These are phyloP conservation scores for Myodes glareolus DNA, from an alignment of 2,113 vertebrate genomes.

Conservation along the genomic window DNA sequence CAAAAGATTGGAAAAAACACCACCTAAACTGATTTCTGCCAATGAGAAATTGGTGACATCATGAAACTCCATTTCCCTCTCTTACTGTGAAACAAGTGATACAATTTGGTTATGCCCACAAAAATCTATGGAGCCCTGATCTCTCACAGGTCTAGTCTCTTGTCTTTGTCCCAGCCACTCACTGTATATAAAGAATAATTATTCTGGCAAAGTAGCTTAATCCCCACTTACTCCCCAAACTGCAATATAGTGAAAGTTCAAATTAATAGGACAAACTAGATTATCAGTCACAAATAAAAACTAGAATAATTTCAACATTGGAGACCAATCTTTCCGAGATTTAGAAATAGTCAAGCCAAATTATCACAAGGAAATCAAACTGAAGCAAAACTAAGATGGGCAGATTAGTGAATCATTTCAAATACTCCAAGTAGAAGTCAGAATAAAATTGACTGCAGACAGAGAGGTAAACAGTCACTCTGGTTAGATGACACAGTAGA, in stretches of 20 bases:
- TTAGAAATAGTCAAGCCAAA: not conserved
- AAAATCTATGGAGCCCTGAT: not conserved
- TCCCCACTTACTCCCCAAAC: not conserved
- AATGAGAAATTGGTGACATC: not conserved
- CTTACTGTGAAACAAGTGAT: not conserved
- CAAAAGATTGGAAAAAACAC: not conserved
- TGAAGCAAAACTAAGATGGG: not conserved
- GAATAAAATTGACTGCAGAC: not conserved
- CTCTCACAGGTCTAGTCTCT: not conserved
- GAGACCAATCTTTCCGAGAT: not conserved
- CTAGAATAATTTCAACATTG: not conserved
- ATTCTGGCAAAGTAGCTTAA: not conserved
- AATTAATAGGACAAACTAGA: not conserved
- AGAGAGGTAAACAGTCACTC: not conserved
- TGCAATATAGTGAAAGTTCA: not conserved
- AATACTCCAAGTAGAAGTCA: not conserved
- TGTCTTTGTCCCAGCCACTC: not conserved
- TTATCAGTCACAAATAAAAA: not conserved
- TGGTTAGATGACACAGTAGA: not conserved
- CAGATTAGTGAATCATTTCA: not conserved
- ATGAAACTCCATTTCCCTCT: not conserved
- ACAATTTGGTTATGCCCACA: not conserved
- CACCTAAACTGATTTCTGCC: not conserved
- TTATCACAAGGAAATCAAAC: not conserved
- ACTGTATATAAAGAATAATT: not conserved